Evolutionary conservation across 1,140 invertebrate genomes (phyloP), one percentile per base, ranked within the genome.

Genomic region (Microvelia longipes): DNA sequence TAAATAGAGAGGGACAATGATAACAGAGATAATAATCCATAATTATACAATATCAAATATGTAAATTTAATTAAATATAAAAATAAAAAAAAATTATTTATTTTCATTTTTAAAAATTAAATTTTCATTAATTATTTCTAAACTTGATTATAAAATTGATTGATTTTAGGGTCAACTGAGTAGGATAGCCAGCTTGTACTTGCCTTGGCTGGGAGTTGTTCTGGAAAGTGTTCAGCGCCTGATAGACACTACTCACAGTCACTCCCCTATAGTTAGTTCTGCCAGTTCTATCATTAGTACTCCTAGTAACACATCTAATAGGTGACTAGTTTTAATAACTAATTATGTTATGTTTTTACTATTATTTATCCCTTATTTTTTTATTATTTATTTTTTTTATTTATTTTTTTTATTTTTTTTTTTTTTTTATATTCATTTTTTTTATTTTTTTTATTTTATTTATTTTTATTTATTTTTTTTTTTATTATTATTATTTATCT

Each of bases 121-220:
- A n/a, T n/a, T n/a, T n/a, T n/a, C n/a, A n/a, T n/a, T n/a, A n/a
- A n/a, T n/a, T n/a, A n/a, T n/a, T n/a, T n/a, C n/a, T n/a, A n/a
- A n/a, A n/a, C n/a, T n/a, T n/a, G n/a, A n/a, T n/a, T n/a, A n/a
- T n/a, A n/a, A n/a, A n/a, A n/a, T n/a, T n/a, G n/a, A n/a, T n/a
- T n/a, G n/a, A n/a, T n/a, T n/a, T n/a, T 73, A 90, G 86, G 88
- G 88, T 65, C 88, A 92, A 77, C 86, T 96, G 75, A 88, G 88
- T 5, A 82, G 94, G 69, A 92, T 98, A 69, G 90, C 93, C 0
- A 84, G 90, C 2, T 82, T 98, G 35, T 98, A 98, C 77, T 85
- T 95, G 62, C 96, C 96, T 0, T 90, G 94, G 84, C 82, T 98
- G 35, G 85, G 87, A 0, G 86, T 98, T 66, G 87, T 95, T 1